Conservation (phyloP, 1,140 invertebrate genomes). For the Radopholus similis region DNA sequence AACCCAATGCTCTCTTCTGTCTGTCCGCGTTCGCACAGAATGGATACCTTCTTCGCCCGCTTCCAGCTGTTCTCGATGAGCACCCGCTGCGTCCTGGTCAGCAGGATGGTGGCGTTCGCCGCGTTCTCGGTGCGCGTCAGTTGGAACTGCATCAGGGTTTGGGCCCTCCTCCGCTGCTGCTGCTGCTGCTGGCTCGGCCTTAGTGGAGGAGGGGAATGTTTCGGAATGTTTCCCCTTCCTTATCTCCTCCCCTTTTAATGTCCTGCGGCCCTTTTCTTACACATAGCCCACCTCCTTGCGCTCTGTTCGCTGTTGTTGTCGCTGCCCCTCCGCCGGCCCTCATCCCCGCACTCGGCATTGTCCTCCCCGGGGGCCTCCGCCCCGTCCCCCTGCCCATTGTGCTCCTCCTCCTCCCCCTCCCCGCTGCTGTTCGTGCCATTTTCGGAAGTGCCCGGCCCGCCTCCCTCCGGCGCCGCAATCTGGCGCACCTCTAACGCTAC, state of each 20-base stretch:
- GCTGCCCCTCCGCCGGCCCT: no score
- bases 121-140: conserved; percentile 12
- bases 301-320: no score
- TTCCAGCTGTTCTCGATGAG: conserved; percentile 46
- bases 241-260: no score
- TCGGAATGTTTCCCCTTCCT: no score
- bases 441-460: neutral
- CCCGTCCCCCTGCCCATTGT: neutral
- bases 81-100: conserved; percentile 32
- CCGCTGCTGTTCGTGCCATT: neutral
- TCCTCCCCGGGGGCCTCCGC: neutral
- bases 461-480: neutral
- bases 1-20: neutral
- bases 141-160: neutral
- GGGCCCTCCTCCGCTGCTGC: neutral
- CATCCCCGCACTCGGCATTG: neutral
- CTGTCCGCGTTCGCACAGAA: neutral
- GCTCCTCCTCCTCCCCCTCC: neutral
- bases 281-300: no score
- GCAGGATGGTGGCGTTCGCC: conserved; percentile 19
- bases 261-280: no score
- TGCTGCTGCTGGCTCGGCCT: neutral
- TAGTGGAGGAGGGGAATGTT: no score
- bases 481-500: conserved; percentile 2
- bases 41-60: conserved; percentile 31